Evolutionary conservation across 2,888 invertebrate species (phyloP).

Genomic region (Rhagophthalmus giganteus): DNA sequence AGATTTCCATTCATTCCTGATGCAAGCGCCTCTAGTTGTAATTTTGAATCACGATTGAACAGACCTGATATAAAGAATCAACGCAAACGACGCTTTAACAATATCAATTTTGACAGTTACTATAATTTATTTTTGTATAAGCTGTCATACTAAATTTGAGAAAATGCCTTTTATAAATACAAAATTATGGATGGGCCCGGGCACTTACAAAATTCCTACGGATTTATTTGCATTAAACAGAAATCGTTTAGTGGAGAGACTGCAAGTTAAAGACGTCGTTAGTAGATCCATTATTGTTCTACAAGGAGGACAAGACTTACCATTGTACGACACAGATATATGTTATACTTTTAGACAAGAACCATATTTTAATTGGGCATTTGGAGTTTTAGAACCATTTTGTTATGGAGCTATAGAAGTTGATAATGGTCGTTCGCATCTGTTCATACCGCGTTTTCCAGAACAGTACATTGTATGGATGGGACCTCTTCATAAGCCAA

Average conservation of each 20-base stretch:
- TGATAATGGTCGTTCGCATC: constrained; percentile 65
- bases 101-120: neutral
- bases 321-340: constrained; percentile 84
- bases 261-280: constrained; percentile 55
- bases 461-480: constrained; percentile 92
- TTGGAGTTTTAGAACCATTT: constrained; percentile 90
- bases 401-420: constrained; percentile 86
- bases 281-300: constrained; percentile 71
- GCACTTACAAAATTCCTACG: constrained; percentile 76
- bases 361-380: constrained; percentile 95
- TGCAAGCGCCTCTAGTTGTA: too few relatives aligned
- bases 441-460: constrained; percentile 87
- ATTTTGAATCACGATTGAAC: too few relatives aligned
- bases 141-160: neutral
- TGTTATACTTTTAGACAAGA: constrained; percentile 87
- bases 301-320: constrained; percentile 82
- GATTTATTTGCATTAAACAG: constrained; percentile 79
- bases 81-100: neutral
- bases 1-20: too few relatives aligned
- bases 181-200: constrained; percentile 66
- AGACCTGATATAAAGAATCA: too few relatives aligned
- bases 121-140: neutral
- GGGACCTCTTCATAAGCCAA: constrained; percentile 75
- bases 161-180: constrained; percentile 7
- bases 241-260: constrained; percentile 64